Base-by-base conservation (phyloP, 2,797 vertebrate genomes). In the Gadopsis marmoratus region DNA sequence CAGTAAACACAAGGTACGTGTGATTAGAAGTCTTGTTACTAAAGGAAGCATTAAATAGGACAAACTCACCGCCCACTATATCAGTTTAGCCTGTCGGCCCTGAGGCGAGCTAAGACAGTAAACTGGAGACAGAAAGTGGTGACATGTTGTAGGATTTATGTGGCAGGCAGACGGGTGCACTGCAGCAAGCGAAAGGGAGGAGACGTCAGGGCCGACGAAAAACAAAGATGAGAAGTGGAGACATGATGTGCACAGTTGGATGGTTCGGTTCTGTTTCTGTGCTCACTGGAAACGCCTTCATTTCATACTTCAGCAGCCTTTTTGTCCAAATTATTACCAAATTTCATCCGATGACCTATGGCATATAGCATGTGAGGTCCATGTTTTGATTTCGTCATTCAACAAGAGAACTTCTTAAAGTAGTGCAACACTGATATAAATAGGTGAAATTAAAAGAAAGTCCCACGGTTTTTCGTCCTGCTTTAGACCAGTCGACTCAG, bases 71-170 rank as follows among this genome's bases (percentile, higher is more conserved):
- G 26, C 72, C 86, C 77, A 76, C 72, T 14, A 68, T n/a, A 62
- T 71, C 75, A 69, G 41, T 82, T 83, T 65, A 87, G 78, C 71
- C 48, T 37, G 75, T 77, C 59, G 62, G 76, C 51, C 81, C 79
- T 3, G 68, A 79, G 88, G 83, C 74, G n/a, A 47, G 50, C 74
- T 43, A 45, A 71, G 70, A 74, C 73, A 67, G 76, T 68, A 82
- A 86, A 84, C 77, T 68, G 51, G 65, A 85, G 77, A 76, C 86
- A 82, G 76, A 81, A 80, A 59, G 77, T 75, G 74, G 84, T 53
- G 79, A 84, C 88, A 75, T 81, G 71, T 55, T 86, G 75, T 39
- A 76, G 81, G 82, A 82, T 83, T 76, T 69, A 84, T 71, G 76
- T 77, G 58, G 70, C 70, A 23, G 70, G 45, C 68, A 62, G 73